Evolutionary conservation across 2,888 invertebrate species (phyloP), one percentile per base, ranked within the genome.

Genomic region (Apeira syringaria): DNA sequence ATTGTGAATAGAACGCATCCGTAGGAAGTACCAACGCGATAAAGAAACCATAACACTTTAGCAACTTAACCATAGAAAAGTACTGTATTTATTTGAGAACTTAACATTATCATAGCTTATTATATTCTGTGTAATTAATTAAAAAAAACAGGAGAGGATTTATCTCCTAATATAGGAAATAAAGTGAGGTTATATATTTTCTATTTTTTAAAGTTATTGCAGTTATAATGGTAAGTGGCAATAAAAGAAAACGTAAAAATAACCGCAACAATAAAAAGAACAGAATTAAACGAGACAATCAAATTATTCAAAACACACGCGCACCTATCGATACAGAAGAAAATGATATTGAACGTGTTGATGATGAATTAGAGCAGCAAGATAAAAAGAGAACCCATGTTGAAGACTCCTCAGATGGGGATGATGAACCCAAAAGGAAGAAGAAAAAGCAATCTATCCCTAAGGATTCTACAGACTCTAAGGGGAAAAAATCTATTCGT

Each of bases 401-500:
- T 3, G 74, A 73, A 20, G 68, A 76, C 12, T 74, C 76, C 36
- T 74, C 74, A 3, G 81, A 83, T 22, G 44, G 49, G 20, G 77
- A 79, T 51, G 66, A 74, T 17, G 69, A 70, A 45, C 76, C 77
- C 9, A 77, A 64, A 49, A 78, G 57, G 53, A 80, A 66, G 65
- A 87, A 73, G 65, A 87, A 74, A 64, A 80, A 69, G 58, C 74
- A 48, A 54, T 60, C 40, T 20, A 61, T 59, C 26, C 49, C 58
- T 2, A 31, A 64, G 58, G 90, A 66, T 50, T 65, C 62, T 8
- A 47, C 74, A 26, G 78, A 78, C 2, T 82, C 83, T 53, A 86
- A 86, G 52, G 81, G 78, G 27, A 81, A 91, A 53, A 87, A 91
- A 56, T 94, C 95, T 0, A 93, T 92, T 38, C 87, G 95, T 1